Percentiles rank a stretch among this genome's conserved stretches.
phyloP scores from a whole-genome alignment of 2,797 vertebrate genomes.

The Cuniculus paca region DNA sequence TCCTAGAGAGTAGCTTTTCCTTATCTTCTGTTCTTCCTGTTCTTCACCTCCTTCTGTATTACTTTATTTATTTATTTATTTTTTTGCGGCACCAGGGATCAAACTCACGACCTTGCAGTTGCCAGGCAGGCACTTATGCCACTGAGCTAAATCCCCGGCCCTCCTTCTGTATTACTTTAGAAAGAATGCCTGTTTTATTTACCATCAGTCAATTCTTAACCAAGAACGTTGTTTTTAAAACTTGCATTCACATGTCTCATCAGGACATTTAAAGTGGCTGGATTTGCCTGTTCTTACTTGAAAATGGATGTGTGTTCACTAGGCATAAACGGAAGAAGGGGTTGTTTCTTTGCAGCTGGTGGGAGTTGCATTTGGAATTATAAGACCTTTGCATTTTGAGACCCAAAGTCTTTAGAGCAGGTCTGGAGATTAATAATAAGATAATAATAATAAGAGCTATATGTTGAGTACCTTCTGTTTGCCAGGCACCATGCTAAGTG shows the following conservation, averaged over 20 bases:
- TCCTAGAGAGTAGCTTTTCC: background rate
- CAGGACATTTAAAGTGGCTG: background rate
- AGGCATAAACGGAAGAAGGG: background rate
- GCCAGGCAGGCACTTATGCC: no score
- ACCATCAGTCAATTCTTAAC: background rate
- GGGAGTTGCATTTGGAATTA: background rate
- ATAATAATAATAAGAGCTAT: background rate
- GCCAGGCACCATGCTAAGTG: background rate
- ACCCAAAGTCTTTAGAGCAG: background rate
- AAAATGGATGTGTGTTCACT: background rate
- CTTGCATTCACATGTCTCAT: background rate
- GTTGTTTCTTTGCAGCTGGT: background rate
- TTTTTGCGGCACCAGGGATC: no score
- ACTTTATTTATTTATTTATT: no score
- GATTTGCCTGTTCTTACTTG: background rate
- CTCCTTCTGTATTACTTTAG: background rate
- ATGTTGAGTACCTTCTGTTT: background rate
- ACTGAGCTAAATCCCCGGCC: no score
- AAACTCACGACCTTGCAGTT: no score
- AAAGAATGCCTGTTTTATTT: background rate
- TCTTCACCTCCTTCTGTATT: background rate
- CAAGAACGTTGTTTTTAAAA: constrained; percentile 37
- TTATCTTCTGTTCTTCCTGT: background rate
- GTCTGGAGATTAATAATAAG: background rate
- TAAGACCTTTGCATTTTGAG: background rate